Evolutionary conservation across 1,140 invertebrate genomes (phyloP), one percentile per base, ranked within the genome.

Genomic region (Prorops nasuta): DNA sequence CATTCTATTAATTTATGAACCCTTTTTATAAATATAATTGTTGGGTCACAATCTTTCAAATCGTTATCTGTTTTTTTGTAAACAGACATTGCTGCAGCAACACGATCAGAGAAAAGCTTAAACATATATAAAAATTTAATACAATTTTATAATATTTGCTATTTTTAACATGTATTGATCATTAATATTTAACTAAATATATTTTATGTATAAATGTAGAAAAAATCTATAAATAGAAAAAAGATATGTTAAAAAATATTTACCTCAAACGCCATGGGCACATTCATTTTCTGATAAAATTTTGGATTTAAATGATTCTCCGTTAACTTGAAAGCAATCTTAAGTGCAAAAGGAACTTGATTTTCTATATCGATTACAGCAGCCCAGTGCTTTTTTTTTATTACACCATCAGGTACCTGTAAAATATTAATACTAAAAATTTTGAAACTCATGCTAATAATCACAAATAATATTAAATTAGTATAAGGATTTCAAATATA

Each of bases 281-380:
- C 24, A 28, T 28, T 28, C 24, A 28, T 28, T 28, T 28, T 28
- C 10, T 28, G 24, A 28, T 12, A 44, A 32, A 31, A 39, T 14
- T 51, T 10, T 31, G 49, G 49, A 1, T 34, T 39, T 3, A 52
- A 14, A 15, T 46, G 44, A 12, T 47, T 18, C 6, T 20, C 16
- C 12, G 28, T 46, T 20, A 52, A 34, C 17, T 52, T 52, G 28
- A 36, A 41, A 22, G 38, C 40, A 3, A 47, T 14, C 43, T 42
- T 42, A 17, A 52, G 47, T 19, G 31, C 24, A 2, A 47, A 36
- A 31, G 3, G 3, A 9, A 36, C 20, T 0, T 16, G 14, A 16
- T 40, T 36, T 18, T 46, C 37, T 15, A 24, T 15, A 2, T 22
- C 38, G 2, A 50, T n/a, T 10, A 55, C 10, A 2, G 47, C 44